These are phyloP conservation scores for Electrona antarctica DNA, from an alignment of 2,113 vertebrate genomes.

Conservation along the genomic window DNA sequence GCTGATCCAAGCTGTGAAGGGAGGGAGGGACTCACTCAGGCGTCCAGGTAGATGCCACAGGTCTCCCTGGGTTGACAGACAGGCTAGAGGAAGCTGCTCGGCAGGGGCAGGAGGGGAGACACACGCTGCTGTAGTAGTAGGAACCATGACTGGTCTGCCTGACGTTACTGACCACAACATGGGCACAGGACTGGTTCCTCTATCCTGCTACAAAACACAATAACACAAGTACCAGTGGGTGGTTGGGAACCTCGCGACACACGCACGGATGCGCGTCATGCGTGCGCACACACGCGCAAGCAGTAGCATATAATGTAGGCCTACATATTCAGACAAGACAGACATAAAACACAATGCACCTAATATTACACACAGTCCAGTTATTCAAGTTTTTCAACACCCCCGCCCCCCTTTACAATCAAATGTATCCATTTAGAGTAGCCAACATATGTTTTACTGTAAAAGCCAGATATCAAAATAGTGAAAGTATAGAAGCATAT, in stretches of 20 bases:
- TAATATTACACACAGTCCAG: too few species aligned
- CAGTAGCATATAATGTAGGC: too few species aligned
- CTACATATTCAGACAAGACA: too few species aligned
- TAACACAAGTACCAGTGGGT: not conserved
- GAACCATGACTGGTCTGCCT: slow-evolving; percentile 3
- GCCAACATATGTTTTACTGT: too few species aligned
- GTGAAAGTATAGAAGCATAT: not conserved
- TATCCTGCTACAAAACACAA: slow-evolving; percentile 36
- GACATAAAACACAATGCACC: too few species aligned
- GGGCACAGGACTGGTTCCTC: slow-evolving; percentile 6
- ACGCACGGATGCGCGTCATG: too few species aligned
- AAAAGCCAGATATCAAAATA: too few species aligned
- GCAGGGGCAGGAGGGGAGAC: not conserved
- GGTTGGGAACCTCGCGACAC: too few species aligned
- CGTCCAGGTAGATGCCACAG: slow-evolving; percentile 85
- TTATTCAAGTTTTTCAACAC: too few species aligned
- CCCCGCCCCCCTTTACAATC: too few species aligned
- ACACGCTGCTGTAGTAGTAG: slow-evolving; percentile 8
- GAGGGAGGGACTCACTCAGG: slow-evolving; percentile 77
- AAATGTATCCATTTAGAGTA: too few species aligned
- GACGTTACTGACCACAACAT: not conserved
- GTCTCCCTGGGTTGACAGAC: slow-evolving; percentile 58
- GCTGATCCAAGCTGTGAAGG: not conserved
- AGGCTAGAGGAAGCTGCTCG: slow-evolving; percentile 28
- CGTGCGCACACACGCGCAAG: too few species aligned